Evolutionary conservation across 2,888 invertebrate species (phyloP), one percentile per base, ranked within the genome.

Genomic region (Xylota segnis): DNA sequence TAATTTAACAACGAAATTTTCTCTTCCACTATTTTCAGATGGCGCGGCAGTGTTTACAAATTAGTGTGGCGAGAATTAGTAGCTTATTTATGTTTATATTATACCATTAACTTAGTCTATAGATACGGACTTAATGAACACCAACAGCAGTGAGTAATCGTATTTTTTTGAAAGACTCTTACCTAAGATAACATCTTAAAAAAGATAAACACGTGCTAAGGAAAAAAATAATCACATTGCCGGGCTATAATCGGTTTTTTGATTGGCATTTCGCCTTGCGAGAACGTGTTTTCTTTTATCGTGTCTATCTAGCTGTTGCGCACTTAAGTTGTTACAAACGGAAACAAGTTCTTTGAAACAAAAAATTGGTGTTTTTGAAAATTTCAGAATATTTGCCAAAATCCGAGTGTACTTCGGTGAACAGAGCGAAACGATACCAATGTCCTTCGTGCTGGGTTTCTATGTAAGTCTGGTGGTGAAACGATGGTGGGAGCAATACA

Each of bases 401-500:
- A 95, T 98, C 70, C 95, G 96, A 47, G 94, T 94, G 88, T 98
- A 98, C 93, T 98, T 97, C 92, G 95, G 96, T 79, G 95, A 96
- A 89, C 97, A 97, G 92, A 96, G 96, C 91, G 97, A 97, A 91
- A 96, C 96, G 82, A 97, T 98, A 90, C 98, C 98, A 45, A 96
- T 98, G 95, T 97, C 98, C 34, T 98, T 98, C 93, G 97, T 98
- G 71, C 94, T 98, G 88, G 98, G 98, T 78, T 98, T 98, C 94
- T 98, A 98, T 93, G 98, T 98, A 88, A 96, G 96, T 90, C 94
- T 98, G 89, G 96, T 98, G 68, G 97, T 98, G 88, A 96, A 96
- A 90, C 94, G 98, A 89, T 98, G 98, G 98, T 98, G 98, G 98
- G 97, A 97, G 91, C 98, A 98, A 92, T 98, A 98, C 93, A 96